A percentile compares a stretch with the other conserved stretches of the same genome.
Evolutionary conservation across 1,140 invertebrate genomes (phyloP).

Genomic region (Tetramorium alpestre): DNA sequence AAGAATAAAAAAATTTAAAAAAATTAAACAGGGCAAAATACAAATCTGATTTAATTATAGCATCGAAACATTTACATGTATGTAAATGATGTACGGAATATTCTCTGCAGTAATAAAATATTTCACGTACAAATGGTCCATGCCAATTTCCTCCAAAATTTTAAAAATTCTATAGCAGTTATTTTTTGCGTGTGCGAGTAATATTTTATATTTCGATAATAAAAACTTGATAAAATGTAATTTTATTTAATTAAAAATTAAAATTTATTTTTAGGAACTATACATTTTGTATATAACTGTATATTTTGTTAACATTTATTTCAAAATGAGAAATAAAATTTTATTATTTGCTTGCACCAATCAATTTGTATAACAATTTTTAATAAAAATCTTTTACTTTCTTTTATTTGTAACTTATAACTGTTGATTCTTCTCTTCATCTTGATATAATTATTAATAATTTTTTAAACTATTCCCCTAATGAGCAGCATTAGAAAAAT

Average conservation of each 20-base stretch:
- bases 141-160: background rate
- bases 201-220: background rate
- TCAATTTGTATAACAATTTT: background rate
- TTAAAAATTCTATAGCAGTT: background rate
- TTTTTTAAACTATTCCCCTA: conserved; percentile 7
- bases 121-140: background rate
- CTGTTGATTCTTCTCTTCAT: background rate
- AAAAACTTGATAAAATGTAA: background rate
- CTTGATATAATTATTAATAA: background rate
- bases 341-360: background rate
- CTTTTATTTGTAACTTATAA: background rate
- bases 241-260: background rate
- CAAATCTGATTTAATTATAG: background rate
- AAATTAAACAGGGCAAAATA: background rate
- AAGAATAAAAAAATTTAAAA: background rate
- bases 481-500: background rate
- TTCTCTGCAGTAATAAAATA: background rate
- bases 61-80: background rate
- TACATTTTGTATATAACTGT: background rate
- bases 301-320: background rate
- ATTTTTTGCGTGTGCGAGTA: background rate
- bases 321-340: background rate
- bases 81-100: background rate
- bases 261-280: conserved; percentile 1
- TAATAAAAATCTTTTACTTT: background rate